These are phyloP conservation scores for Vidua macroura DNA, from an alignment of 2,113 vertebrate genomes.

Conservation along the genomic window DNA sequence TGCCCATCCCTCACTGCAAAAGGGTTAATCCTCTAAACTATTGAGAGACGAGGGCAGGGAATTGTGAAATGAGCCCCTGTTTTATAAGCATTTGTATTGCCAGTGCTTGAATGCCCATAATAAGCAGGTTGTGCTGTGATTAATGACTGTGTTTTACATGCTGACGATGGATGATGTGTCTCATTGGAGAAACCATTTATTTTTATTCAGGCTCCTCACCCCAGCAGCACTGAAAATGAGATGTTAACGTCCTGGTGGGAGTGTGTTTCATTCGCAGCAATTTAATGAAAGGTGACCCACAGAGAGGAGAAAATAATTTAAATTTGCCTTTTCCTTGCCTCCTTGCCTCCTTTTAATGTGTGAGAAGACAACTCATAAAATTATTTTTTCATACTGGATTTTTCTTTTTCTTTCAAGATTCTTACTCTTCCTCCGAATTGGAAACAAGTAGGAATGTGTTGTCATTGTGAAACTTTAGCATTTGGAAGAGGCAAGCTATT, in stretches of 20 bases:
- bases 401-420: background rate
- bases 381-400: fast-evolving
- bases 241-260: background rate
- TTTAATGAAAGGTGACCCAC: background rate
- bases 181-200: slow-evolving; percentile 41
- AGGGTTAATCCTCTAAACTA: slow-evolving; percentile 61
- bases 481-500: background rate
- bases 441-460: background rate
- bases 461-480: background rate
- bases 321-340: background rate
- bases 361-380: background rate
- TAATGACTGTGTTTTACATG: slow-evolving; percentile 5
- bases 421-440: background rate
- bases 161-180: background rate
- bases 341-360: background rate
- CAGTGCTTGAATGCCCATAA: slow-evolving; percentile 40
- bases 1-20: slow-evolving; percentile 49
- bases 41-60: slow-evolving; percentile 41
- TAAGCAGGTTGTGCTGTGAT: slow-evolving; percentile 50
- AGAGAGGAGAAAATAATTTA: background rate
- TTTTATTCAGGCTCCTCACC: slow-evolving; percentile 18
- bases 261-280: background rate
- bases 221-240: slow-evolving; percentile 30
- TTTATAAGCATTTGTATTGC: slow-evolving; percentile 39
- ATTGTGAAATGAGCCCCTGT: slow-evolving; percentile 32